Base-by-base conservation (phyloP, 2,797 vertebrate genomes). In the Champsocephalus gunnari region DNA sequence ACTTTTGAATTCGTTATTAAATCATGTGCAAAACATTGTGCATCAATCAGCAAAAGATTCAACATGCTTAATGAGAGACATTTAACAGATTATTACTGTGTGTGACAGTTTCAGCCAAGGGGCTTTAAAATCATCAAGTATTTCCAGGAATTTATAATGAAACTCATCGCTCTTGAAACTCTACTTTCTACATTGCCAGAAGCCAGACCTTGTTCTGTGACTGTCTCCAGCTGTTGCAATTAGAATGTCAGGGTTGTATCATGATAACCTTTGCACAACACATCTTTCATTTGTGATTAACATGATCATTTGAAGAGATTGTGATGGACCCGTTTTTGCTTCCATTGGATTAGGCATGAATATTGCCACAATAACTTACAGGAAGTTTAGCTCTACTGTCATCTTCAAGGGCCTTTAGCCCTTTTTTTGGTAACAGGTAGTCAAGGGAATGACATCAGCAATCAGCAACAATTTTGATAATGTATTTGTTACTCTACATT, bases 141-240 rank as follows among this genome's bases (percentile, higher is more conserved):
- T 32, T 83, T 86, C 77, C 59, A 82, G 83, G 75, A 87, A 89
- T 56, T 84, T 57, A 66, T 73, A 68, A 71, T 71, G 59, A 73
- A 83, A 71, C 58, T 75, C 72, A 49, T 63, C 75, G 78, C 71
- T 70, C 79, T 62, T 73, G 81, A 80, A 82, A 79, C 54, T 76
- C 56, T 11, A 19, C 62, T 71, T 70, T 75, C 61, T 67, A 47
- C 45, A 62, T 11, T 14, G 80, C 88, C 87, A 53, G 72, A 83
- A 72, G 87, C 82, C 77, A 87, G 59, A 75, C 6, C 64, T 58
- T 56, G 76, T 77, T 58, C 48, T 32, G 24, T 24, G 24, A 24
- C 24, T 24, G 71, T 79, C 72, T 87, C 77, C 76, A 85, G 77
- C 77, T 77, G 80, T 59, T 78, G 83, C 75, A 85, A 78, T 80